Base-by-base conservation (phyloP, 2,113 vertebrate species). In the Dermatemys mawii region DNA sequence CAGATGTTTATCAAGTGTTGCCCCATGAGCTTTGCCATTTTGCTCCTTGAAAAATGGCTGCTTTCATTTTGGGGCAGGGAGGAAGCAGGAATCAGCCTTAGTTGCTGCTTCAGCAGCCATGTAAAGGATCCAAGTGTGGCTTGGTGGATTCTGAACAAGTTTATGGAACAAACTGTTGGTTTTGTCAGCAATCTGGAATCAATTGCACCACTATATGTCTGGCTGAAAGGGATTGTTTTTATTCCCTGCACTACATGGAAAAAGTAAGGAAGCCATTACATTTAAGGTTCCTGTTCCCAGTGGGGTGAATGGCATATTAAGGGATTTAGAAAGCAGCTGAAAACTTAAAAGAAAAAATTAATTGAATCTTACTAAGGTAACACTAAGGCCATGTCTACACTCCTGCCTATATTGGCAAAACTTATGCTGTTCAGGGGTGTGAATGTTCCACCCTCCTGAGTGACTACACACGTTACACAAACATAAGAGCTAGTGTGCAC, bases 361-460 rank as follows among this genome's bases (percentile, higher is more conserved):
- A 46, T 46, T 46, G 5, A 6, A 6, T 46, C 46, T 46, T 46
- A n/a, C 8, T 46, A 46, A 44, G 6, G 16, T 88, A 49, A 9
- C 0, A 0, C 70, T 67, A 44, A 55, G 54, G 54, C 22, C 51
- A 53, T 53, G 51, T 53, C 21, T 22, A 53, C 7, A 22, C 51
- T 22, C 51, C 51, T 53, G 51, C 51, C 21, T 53, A 51, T 51
- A 21, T 53, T 21, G 21, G 51, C 51, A 53, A 53, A 53, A 53
- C 1, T 53, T 53, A 53, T 0, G 21, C 8, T 22, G 51, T 21
- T 53, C 51, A 53, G 21, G 51, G 21, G 51, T 53, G 51, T 53
- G 51, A 53, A 53, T 53, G 22, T 53, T 53, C 21, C 51, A 53
- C 51, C 51, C 51, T 16, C 21, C 51, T 8, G 21, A 53, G 51